These are phyloP conservation scores for Chloromyia formosa DNA, from an alignment of 2,888 invertebrate species.

Conservation along the genomic window DNA sequence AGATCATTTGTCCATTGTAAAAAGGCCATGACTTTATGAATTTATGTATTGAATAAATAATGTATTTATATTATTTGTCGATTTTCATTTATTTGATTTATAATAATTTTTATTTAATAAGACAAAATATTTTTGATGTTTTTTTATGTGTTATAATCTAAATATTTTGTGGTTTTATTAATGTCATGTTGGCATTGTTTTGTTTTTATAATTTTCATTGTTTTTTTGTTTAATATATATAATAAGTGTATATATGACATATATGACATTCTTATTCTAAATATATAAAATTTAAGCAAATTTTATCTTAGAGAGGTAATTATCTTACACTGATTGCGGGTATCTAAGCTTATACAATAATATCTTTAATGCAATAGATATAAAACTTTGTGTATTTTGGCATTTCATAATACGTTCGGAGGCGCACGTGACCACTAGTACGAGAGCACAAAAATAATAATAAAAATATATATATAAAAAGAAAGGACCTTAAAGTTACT, in stretches of 20 bases:
- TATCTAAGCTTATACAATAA: constrained; percentile 22
- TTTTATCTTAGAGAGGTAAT: constrained; percentile 38
- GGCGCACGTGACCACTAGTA: neutral
- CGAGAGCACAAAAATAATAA: too few relatives aligned
- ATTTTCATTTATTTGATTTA: too few relatives aligned
- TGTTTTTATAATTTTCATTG: constrained; percentile 15
- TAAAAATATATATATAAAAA: too few relatives aligned
- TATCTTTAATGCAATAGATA: constrained; percentile 10
- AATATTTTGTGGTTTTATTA: neutral
- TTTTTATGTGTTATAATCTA: too few relatives aligned
- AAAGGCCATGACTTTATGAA: too few relatives aligned
- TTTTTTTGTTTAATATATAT: neutral
- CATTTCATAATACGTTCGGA: constrained; percentile 35
- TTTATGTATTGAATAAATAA: too few relatives aligned
- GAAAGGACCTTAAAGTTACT: too few relatives aligned
- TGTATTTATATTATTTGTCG: too few relatives aligned
- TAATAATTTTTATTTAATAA: too few relatives aligned
- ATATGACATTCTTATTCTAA: neutral
- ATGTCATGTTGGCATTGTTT: constrained; percentile 44
- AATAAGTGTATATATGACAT: neutral
- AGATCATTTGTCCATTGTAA: too few relatives aligned
- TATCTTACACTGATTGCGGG: constrained; percentile 42
- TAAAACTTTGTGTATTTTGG: constrained; percentile 21
- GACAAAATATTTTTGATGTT: too few relatives aligned
- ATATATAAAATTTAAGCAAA: constrained; percentile 23